Evolutionary conservation across 2,888 invertebrate species (phyloP).

Genomic region (Hypsopygia costalis): DNA sequence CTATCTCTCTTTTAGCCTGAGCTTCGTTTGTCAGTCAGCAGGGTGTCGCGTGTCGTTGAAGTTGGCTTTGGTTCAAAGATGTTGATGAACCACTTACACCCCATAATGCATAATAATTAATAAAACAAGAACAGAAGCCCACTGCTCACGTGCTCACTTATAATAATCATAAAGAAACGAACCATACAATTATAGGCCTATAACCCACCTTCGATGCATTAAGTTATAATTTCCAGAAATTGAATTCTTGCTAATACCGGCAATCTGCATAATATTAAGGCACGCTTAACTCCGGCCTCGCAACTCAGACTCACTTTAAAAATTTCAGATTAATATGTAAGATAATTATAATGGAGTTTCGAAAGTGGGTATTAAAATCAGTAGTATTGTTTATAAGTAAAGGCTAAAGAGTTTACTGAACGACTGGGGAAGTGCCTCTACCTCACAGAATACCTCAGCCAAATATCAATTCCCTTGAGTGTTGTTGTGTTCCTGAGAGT

Average conservation of each 20-base stretch:
- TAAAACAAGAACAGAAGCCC: slow-evolving; percentile 20
- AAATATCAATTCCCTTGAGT: too few species aligned
- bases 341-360: slow-evolving; percentile 2
- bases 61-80: too few species aligned
- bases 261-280: slow-evolving; percentile 54
- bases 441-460: too few species aligned
- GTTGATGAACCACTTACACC: too few species aligned
- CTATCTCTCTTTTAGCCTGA: too few species aligned
- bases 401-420: too few species aligned
- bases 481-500: too few species aligned
- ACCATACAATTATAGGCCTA: slow-evolving; percentile 43
- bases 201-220: slow-evolving; percentile 35
- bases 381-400: too few species aligned
- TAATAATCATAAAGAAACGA: slow-evolving; percentile 35
- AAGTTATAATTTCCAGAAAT: slow-evolving; percentile 64
- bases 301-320: not conserved
- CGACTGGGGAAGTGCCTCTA: too few species aligned
- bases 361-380: not conserved
- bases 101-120: too few species aligned
- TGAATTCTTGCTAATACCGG: slow-evolving; percentile 57
- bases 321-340: slow-evolving; percentile 7
- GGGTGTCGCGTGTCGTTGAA: too few species aligned
- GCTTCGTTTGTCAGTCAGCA: too few species aligned
- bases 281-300: slow-evolving; percentile 11
- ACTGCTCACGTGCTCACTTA: slow-evolving; percentile 28